A percentile compares a stretch with the other conserved stretches of the same genome.
phyloP scores from a whole-genome alignment of 1,140 invertebrate species.

The Dreissena polymorpha region DNA sequence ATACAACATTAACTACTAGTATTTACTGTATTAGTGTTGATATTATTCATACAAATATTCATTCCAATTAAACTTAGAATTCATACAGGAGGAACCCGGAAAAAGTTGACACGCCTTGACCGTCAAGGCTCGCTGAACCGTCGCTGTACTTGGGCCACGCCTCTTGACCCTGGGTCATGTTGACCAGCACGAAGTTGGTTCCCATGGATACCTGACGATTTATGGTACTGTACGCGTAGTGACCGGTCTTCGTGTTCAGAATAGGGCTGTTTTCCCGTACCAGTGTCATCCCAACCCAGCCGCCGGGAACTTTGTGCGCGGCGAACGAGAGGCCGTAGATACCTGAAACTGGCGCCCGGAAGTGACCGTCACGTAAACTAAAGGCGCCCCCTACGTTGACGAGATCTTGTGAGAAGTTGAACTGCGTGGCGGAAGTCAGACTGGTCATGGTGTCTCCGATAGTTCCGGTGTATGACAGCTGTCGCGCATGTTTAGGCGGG shows the following conservation, averaged over 20 bases:
- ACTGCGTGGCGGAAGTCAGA: conserved; percentile 14
- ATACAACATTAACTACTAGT: too few species aligned
- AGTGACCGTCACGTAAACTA: conserved; percentile 14
- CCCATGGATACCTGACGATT: conserved; percentile 45
- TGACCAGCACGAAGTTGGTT: conserved; percentile 41
- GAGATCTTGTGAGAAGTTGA: conserved; percentile 40
- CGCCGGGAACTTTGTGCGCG: conserved; percentile 18
- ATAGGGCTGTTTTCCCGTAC: conserved; percentile 31
- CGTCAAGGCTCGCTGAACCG: conserved; percentile 31
- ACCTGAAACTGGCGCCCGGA: conserved; percentile 37
- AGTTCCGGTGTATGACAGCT: conserved; percentile 37
- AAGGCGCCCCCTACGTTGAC: conserved; percentile 33
- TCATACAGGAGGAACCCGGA: conserved; percentile 39
- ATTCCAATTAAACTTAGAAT: conserved; percentile 13
- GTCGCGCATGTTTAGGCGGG: background rate
- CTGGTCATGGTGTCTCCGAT: conserved; percentile 1
- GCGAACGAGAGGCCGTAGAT: conserved; percentile 43
- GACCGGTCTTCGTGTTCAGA: conserved; percentile 28
- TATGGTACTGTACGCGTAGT: conserved; percentile 10
- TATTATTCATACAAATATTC: too few species aligned
- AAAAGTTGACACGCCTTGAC: conserved; percentile 38
- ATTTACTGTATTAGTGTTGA: too few species aligned
- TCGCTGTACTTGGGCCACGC: conserved; percentile 36
- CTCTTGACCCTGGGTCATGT: conserved; percentile 40
- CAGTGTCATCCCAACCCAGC: conserved; percentile 32